Evolutionary conservation across 2,113 vertebrate species (phyloP).

Genomic region (Barnardius zonarius): DNA sequence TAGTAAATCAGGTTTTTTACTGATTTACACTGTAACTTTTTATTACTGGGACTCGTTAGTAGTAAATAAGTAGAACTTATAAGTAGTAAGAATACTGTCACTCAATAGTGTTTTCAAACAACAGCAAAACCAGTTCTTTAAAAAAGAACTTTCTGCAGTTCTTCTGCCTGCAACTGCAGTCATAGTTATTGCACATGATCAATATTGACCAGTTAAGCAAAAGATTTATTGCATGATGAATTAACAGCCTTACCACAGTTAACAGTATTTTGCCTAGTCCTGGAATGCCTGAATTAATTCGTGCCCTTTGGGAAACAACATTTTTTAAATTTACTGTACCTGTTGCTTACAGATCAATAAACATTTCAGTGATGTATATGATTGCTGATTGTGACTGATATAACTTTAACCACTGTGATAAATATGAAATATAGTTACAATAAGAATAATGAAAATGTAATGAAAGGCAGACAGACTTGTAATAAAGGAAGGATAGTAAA

Average conservation of each 20-base stretch:
- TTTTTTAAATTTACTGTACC: constrained; percentile 10
- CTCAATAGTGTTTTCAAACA: not conserved
- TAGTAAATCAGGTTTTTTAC: not conserved
- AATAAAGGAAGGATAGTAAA: constrained; percentile 31
- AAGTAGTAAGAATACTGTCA: not conserved
- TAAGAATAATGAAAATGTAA: constrained; percentile 46
- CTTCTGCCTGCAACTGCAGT: not conserved
- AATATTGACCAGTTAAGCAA: constrained; percentile 22
- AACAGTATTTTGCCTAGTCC: not conserved
- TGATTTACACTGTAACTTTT: not conserved
- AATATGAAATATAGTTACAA: constrained; percentile 43
- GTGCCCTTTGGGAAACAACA: not conserved
- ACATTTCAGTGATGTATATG: constrained; percentile 15
- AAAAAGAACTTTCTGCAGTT: not conserved
- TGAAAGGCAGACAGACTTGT: not conserved
- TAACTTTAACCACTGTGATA: constrained; percentile 43
- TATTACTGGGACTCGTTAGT: not conserved
- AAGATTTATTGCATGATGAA: constrained; percentile 15
- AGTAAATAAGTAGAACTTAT: not conserved
- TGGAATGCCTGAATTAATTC: not conserved
- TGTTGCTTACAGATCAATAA: constrained; percentile 46
- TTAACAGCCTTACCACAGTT: not conserved
- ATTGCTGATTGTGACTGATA: constrained; percentile 16
- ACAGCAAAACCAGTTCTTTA: not conserved
- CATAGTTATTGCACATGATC: not conserved